Percentiles rank a stretch among this genome's conserved stretches.
phyloP scores from a whole-genome alignment of 2,113 vertebrate genomes.

The Phylloscopus whistleri region DNA sequence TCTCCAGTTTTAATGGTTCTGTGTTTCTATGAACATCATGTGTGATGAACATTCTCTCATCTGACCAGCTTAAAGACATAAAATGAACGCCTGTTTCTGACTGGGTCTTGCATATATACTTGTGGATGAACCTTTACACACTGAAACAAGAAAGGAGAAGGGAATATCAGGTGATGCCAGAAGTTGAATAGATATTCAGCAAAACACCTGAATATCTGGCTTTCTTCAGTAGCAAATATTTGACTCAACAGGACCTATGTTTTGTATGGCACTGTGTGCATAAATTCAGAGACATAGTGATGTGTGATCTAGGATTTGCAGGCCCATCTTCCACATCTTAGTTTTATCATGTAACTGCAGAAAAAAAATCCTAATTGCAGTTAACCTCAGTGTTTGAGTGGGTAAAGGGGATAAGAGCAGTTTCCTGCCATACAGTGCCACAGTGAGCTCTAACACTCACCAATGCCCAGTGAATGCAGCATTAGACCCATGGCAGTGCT shows the following conservation, averaged over 20 bases:
- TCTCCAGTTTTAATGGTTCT: neutral
- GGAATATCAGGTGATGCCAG: neutral
- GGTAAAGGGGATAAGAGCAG: neutral
- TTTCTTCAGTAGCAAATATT: neutral
- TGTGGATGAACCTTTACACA: neutral
- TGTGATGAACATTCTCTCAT: neutral
- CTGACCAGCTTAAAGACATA: neutral
- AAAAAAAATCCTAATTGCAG: neutral
- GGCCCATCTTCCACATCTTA: neutral
- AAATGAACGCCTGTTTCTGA: neutral
- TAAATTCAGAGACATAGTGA: neutral
- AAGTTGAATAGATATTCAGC: neutral
- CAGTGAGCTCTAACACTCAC: neutral
- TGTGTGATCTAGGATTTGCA: neutral
- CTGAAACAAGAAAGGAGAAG: neutral
- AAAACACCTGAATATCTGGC: neutral
- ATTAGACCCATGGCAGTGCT: neutral
- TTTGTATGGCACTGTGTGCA: neutral
- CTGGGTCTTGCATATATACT: neutral
- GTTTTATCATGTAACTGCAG: neutral
- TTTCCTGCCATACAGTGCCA: neutral
- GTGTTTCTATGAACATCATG: neutral
- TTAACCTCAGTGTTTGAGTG: neutral
- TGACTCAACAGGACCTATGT: neutral
- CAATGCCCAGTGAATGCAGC: accelerated